Evolutionary conservation across 2,888 invertebrate species (phyloP).

Genomic region (Drosophila nr. perissopoda): DNA sequence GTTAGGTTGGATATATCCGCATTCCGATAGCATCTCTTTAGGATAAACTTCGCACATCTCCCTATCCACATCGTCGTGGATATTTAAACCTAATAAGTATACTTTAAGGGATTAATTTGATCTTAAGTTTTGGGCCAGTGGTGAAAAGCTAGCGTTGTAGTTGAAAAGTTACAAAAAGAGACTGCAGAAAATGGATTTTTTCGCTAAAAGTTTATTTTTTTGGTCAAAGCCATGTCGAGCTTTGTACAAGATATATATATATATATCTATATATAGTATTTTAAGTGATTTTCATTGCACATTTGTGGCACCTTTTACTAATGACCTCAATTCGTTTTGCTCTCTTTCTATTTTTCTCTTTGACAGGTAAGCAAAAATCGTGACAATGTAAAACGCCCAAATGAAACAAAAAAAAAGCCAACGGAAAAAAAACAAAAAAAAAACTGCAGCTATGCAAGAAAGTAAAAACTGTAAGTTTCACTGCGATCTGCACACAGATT

Average conservation of each 20-base stretch:
- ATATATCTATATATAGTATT: neutral
- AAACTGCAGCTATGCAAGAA: constrained; percentile 57
- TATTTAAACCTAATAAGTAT: neutral
- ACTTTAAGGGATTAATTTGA: neutral
- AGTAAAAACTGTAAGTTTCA: constrained; percentile 70
- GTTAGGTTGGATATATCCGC: too few relatives aligned
- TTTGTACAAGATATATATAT: neutral
- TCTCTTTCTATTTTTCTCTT: constrained; percentile 68
- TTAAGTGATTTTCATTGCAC: constrained; percentile 48
- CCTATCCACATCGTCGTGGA: too few relatives aligned
- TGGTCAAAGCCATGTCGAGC: neutral
- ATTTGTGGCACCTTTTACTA: constrained; percentile 67
- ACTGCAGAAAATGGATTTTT: too few relatives aligned
- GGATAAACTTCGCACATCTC: too few relatives aligned
- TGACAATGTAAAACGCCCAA: constrained; percentile 70
- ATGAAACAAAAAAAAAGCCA: constrained; percentile 28
- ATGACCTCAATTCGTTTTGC: constrained; percentile 72
- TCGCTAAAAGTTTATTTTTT: too few relatives aligned
- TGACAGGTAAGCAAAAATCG: constrained; percentile 78
- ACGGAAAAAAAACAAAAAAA: constrained; percentile 7
- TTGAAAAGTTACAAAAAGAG: neutral
- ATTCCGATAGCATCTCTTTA: too few relatives aligned
- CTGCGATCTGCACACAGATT: constrained; percentile 58
- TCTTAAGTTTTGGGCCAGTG: neutral
- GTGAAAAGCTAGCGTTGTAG: neutral